Base-by-base conservation (phyloP, 2,888 invertebrate species). In the Lysandra bellargus region DNA sequence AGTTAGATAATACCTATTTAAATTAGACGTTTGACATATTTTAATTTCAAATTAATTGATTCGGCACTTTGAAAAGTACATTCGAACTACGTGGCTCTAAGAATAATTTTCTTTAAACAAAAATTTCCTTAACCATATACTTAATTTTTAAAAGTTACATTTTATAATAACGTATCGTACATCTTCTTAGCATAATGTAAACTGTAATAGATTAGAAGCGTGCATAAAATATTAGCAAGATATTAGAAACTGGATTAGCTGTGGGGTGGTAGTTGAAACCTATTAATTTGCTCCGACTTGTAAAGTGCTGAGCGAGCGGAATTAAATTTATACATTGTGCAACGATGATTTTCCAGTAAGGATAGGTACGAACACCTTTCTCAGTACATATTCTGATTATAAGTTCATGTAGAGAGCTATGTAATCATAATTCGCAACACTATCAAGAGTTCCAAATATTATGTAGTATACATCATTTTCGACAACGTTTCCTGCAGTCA, bases 201-300 rank as follows among this genome's bases (percentile, higher is more conserved):
- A n/a, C n/a, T n/a, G n/a, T n/a, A n/a, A n/a, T n/a, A 37, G 69
- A 69, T 69, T 37, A 69, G 37, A 17, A 69, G 69, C 69, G 69
- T 37, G 33, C 33, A 69, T 69, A 69, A 69, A 69, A 69, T 69
- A 64, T 64, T 64, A 69, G 33, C 69, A 69, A 69, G 69, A 69
- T 69, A 33, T 69, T 69, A 69, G 33, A 33, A 69, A 69, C 69
- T 44, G 44, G 74, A 74, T 74, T 44, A 74, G 74, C 74, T 23
- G 5, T 74, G 74, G 74, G 74, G 74, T 74, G 74, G n/a, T 44
- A 74, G 74, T 74, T 44, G 74, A 74, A 44, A 44, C 74, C 74
- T 74, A 74, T 74, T 74, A 44, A 74, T 74, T 69, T 69, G 69
- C 33, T 33, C 69, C 69, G 69, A 69, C 69, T 69, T 69, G 69